Evolutionary conservation across 2,888 invertebrate genomes (phyloP).

Genomic region (Nymphalis polychloros): DNA sequence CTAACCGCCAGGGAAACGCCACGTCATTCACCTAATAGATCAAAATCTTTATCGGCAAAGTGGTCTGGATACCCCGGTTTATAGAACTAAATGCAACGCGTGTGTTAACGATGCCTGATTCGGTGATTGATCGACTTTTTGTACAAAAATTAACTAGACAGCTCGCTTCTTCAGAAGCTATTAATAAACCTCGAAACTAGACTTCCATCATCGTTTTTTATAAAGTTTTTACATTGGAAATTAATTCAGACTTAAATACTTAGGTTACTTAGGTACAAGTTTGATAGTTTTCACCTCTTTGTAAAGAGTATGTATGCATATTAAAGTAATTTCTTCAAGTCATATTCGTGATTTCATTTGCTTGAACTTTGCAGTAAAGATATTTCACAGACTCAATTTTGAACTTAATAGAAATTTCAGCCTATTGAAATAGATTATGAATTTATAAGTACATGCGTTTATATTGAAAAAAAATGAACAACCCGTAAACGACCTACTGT

Average conservation of each 20-base stretch:
- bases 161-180: slow-evolving; percentile 67
- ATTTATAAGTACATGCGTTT: too few relatives aligned
- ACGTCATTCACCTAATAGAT: slow-evolving; percentile 77
- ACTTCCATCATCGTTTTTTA: slow-evolving; percentile 29
- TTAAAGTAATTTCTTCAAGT: too few relatives aligned
- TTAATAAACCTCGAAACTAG: slow-evolving; percentile 47
- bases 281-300: neutral
- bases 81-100: slow-evolving; percentile 72
- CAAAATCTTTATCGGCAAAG: slow-evolving; percentile 71
- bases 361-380: too few relatives aligned
- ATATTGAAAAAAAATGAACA: too few relatives aligned
- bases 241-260: slow-evolving; percentile 21
- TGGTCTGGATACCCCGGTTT: slow-evolving; percentile 68
- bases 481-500: too few relatives aligned
- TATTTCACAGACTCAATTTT: too few relatives aligned
- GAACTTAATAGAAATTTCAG: too few relatives aligned
- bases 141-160: slow-evolving; percentile 60
- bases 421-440: too few relatives aligned
- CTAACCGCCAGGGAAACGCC: slow-evolving; percentile 62
- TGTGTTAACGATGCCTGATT: slow-evolving; percentile 76
- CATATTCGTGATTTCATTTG: too few relatives aligned
- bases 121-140: slow-evolving; percentile 76
- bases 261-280: neutral
- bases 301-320: too few relatives aligned
- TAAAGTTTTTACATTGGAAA: slow-evolving; percentile 24